These are phyloP conservation scores for Chiloscyllium punctatum DNA, from an alignment of 2,797 vertebrate genomes.

Conservation along the genomic window DNA sequence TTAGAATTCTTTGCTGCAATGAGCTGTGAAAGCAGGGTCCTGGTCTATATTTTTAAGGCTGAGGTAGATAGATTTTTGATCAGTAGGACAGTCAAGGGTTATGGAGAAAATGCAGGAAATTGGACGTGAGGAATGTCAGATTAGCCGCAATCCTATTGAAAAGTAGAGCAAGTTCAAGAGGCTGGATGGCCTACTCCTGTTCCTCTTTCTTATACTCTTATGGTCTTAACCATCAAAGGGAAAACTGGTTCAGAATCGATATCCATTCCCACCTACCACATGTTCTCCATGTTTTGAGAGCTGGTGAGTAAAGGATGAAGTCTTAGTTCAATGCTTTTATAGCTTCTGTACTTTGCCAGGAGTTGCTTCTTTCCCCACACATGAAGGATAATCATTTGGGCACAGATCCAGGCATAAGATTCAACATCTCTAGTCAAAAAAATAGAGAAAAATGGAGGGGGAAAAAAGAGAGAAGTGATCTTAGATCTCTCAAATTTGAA, in stretches of 20 bases:
- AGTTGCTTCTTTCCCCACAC: neutral
- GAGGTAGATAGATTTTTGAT: too few relatives aligned
- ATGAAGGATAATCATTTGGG: neutral
- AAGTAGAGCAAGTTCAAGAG: too few relatives aligned
- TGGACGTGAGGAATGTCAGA: too few relatives aligned
- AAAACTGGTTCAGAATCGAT: neutral
- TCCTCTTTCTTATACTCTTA: too few relatives aligned
- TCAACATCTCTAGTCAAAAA: neutral
- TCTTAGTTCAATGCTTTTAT: neutral
- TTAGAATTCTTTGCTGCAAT: too few relatives aligned
- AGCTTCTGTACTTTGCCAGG: neutral
- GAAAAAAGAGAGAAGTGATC: neutral
- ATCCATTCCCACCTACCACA: neutral
- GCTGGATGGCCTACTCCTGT: too few relatives aligned
- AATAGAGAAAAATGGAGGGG: neutral
- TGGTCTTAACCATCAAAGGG: neutral
- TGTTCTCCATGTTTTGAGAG: neutral
- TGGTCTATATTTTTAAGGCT: too few relatives aligned
- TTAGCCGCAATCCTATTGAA: too few relatives aligned
- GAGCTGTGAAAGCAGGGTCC: too few relatives aligned
- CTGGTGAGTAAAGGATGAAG: neutral
- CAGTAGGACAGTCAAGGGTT: too few relatives aligned
- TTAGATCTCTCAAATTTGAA: neutral
- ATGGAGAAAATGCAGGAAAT: too few relatives aligned
- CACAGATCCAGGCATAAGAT: neutral